Percentiles rank a stretch among this genome's conserved stretches.
phyloP scores from a whole-genome alignment of 2,113 vertebrate genomes.

The Microtus oregoni region DNA sequence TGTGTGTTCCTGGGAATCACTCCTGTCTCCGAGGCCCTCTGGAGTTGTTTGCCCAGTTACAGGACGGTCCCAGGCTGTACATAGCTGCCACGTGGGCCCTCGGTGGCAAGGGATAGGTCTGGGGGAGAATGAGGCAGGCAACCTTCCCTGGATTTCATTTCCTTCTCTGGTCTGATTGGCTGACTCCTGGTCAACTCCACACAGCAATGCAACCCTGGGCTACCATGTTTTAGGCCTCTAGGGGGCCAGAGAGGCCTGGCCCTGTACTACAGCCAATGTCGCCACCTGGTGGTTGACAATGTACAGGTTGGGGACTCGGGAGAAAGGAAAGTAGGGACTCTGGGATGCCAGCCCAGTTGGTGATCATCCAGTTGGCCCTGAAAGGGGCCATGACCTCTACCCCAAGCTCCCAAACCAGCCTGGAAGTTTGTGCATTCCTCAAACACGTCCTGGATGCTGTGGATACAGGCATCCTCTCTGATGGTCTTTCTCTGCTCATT shows the following conservation, averaged over 20 bases:
- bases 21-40: neutral
- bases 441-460: neutral
- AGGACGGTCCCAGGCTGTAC: neutral
- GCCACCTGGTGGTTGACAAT: neutral
- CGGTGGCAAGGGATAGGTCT: neutral
- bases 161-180: neutral
- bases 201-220: accelerated
- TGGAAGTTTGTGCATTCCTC: neutral
- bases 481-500: neutral
- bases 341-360: neutral
- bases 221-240: neutral
- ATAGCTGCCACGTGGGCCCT: neutral
- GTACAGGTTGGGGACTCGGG: accelerated
- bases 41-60: neutral
- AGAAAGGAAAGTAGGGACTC: neutral
- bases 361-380: neutral
- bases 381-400: neutral
- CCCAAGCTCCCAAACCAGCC: neutral
- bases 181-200: neutral
- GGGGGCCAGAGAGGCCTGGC: neutral
- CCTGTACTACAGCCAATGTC: neutral
- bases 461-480: neutral
- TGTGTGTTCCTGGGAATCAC: neutral
- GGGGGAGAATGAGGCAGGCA: neutral
- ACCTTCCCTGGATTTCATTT: neutral